Conservation (phyloP, 2,888 invertebrate genomes). For the Caenorhabditis sp. region DNA sequence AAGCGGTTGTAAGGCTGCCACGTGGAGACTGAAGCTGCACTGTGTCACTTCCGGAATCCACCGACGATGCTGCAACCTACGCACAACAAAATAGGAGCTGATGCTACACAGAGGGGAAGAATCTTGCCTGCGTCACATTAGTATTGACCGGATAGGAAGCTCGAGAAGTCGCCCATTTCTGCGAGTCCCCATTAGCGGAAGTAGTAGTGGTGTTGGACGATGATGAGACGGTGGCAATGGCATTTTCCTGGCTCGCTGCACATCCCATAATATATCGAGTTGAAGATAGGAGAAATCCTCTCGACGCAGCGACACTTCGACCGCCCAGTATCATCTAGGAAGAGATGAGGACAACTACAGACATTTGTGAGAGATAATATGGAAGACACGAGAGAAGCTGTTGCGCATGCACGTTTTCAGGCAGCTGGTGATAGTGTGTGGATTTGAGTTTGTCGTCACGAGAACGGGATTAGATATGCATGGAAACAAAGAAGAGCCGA, state of each 20-base stretch:
- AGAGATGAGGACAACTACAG: conserved; percentile 44
- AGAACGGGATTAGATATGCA: conserved; percentile 17
- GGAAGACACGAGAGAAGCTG: conserved; percentile 40
- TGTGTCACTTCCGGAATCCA: conserved; percentile 33
- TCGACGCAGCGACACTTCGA: conserved; percentile 33
- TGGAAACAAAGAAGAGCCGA: conserved; percentile 12
- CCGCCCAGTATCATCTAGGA: conserved; percentile 59
- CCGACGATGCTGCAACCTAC: conserved; percentile 37
- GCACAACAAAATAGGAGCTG: conserved; percentile 20
- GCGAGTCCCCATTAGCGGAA: not conserved
- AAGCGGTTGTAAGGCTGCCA: conserved; percentile 59
- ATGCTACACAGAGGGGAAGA: not conserved
- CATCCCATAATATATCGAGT: conserved; percentile 47
- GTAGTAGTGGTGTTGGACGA: conserved; percentile 33
- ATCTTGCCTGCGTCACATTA: conserved; percentile 32
- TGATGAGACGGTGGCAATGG: conserved; percentile 42
- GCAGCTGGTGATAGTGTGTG: conserved; percentile 40
- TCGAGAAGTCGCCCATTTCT: conserved; percentile 37
- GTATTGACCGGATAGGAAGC: conserved; percentile 15
- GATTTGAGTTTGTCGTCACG: conserved; percentile 16
- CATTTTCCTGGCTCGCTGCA: conserved; percentile 31
- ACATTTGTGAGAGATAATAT: conserved; percentile 23
- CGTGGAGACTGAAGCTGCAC: conserved; percentile 46
- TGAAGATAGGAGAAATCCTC: conserved; percentile 14
- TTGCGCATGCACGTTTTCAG: conserved; percentile 56